Conservation (phyloP, 2,888 invertebrate species). For the Cremastinae sp. region DNA sequence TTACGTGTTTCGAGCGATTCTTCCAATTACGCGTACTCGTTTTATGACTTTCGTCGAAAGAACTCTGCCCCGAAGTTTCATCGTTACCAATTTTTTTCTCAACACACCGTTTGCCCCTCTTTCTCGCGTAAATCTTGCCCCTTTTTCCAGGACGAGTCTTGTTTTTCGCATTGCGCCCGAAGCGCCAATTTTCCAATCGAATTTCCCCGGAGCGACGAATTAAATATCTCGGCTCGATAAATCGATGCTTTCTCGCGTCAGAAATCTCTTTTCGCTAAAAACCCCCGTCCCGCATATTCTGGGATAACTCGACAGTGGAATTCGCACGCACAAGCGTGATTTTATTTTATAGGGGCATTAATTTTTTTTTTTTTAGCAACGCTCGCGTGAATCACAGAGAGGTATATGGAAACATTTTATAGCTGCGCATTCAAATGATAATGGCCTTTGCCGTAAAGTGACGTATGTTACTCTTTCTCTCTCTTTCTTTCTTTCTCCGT, state of each 20-base stretch:
- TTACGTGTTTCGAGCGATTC: conserved; percentile 30
- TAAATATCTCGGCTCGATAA: background rate
- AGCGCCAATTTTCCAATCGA: too few relatives aligned
- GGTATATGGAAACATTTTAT: conserved; percentile 40
- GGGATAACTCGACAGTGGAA: background rate
- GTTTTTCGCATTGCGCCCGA: too few relatives aligned
- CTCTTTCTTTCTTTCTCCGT: conserved; percentile 33
- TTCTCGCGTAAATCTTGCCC: too few relatives aligned
- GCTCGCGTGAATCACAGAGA: conserved; percentile 32
- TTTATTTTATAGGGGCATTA: conserved; percentile 11
- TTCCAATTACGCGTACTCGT: conserved; percentile 49
- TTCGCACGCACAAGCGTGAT: background rate
- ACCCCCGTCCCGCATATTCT: background rate
- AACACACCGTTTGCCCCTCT: too few relatives aligned
- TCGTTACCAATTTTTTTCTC: background rate
- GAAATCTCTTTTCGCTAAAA: background rate
- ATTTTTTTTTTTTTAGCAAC: background rate
- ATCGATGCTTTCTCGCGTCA: conserved; percentile 31
- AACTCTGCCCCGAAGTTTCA: conserved; percentile 12
- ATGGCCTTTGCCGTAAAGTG: conserved; percentile 53
- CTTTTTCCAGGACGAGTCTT: too few relatives aligned
- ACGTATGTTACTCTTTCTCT: conserved; percentile 32
- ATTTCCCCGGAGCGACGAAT: too few relatives aligned
- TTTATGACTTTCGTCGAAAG: conserved; percentile 30
- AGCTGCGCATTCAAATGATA: conserved; percentile 38